Percentiles rank a stretch among this genome's conserved stretches.
Evolutionary conservation across 2,888 invertebrate genomes (phyloP).

Genomic region (Griposia aprilina): DNA sequence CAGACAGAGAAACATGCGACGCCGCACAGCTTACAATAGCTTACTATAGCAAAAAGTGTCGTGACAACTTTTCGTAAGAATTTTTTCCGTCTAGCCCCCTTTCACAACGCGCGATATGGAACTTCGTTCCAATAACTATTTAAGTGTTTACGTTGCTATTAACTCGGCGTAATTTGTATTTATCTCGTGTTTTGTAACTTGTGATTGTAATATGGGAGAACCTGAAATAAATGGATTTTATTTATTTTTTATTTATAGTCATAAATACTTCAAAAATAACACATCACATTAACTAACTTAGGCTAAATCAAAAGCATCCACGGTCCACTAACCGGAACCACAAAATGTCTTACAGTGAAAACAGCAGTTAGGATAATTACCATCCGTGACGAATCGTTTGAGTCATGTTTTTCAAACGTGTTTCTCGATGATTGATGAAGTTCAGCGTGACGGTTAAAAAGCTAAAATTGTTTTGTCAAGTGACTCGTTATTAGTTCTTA

Average conservation of each 20-base stretch:
- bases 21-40: too few species aligned
- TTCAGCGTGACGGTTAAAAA: constrained; percentile 63
- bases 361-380: constrained; percentile 73
- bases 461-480: constrained; percentile 67
- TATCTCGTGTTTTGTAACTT: too few species aligned
- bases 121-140: too few species aligned
- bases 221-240: too few species aligned
- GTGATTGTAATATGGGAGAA: too few species aligned
- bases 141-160: neutral
- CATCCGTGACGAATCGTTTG: constrained; percentile 72
- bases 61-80: too few species aligned
- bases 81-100: too few species aligned
- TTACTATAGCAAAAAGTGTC: too few species aligned
- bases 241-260: too few species aligned
- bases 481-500: constrained; percentile 65
- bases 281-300: constrained; percentile 39
- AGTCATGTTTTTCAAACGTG: constrained; percentile 73
- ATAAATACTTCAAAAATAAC: constrained; percentile 36
- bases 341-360: constrained; percentile 64
- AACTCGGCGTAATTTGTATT: constrained; percentile 14
- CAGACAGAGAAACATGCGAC: too few species aligned
- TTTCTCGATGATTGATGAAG: constrained; percentile 69
- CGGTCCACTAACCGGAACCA: constrained; percentile 59
- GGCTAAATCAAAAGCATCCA: constrained; percentile 63
- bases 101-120: too few species aligned